Evolutionary conservation across 2,113 vertebrate species (phyloP).

Genomic region (Rutilus rutilus): DNA sequence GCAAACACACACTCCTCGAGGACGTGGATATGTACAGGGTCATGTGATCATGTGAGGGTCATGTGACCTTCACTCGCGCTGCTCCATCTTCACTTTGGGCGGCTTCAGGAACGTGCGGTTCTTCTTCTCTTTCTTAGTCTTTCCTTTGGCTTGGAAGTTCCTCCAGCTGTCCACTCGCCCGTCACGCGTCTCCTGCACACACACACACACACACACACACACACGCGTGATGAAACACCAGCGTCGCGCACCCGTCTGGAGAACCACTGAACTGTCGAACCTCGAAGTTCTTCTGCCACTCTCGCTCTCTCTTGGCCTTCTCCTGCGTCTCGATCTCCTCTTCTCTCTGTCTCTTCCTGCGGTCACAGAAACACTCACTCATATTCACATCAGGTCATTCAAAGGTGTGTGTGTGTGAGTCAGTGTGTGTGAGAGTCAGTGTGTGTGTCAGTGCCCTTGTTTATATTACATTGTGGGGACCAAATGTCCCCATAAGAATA

Average conservation of each 20-base stretch:
- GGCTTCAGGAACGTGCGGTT: constrained; percentile 96
- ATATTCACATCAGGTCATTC: too few relatives aligned
- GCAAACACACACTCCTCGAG: constrained; percentile 9
- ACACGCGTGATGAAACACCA: not conserved
- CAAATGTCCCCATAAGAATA: too few relatives aligned
- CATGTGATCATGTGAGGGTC: not conserved
- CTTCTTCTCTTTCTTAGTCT: constrained; percentile 94
- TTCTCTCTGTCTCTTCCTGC: constrained; percentile 94
- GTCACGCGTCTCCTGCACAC: constrained; percentile 88
- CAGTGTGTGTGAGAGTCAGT: too few relatives aligned
- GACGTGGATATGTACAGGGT: constrained; percentile 46
- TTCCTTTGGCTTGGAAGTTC: constrained; percentile 94
- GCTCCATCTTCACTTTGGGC: constrained; percentile 99
- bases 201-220: not conserved
- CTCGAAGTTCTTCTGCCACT: constrained; percentile 99
- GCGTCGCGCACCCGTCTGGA: constrained; percentile 49
- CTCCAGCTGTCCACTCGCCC: constrained; percentile 98
- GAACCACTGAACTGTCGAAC: constrained; percentile 50
- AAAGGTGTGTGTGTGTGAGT: too few relatives aligned
- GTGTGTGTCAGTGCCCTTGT: too few relatives aligned
- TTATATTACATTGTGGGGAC: too few relatives aligned
- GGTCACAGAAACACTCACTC: too few relatives aligned
- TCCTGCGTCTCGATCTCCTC: constrained; percentile 96
- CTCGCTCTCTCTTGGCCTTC: constrained; percentile 92
- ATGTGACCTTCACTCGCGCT: constrained; percentile 73